Conservation (phyloP, 1,140 invertebrate species). For the Sesamia nonagrioides region DNA sequence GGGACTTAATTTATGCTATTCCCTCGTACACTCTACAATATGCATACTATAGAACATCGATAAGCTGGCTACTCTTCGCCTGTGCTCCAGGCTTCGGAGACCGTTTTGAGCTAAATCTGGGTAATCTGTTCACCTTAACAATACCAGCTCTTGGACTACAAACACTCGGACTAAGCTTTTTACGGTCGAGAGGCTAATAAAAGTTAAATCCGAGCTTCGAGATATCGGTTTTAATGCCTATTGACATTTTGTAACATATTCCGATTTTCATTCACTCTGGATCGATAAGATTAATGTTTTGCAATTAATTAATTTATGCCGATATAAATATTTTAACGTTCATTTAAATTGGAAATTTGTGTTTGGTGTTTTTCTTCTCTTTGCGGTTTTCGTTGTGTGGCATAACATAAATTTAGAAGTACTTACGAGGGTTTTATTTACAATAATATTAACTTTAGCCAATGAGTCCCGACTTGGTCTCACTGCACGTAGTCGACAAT, state of each 20-base stretch:
- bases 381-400: background rate
- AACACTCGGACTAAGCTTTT: conserved; percentile 47
- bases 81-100: too few relatives aligned
- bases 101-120: too few relatives aligned
- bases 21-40: too few relatives aligned
- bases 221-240: conserved; percentile 57
- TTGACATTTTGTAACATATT: conserved; percentile 53
- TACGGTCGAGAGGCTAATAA: conserved; percentile 51
- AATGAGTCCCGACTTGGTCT: too few relatives aligned
- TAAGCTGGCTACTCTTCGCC: too few relatives aligned
- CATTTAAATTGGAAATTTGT: conserved; percentile 12
- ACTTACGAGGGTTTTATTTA: background rate
- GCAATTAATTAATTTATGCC: conserved; percentile 45
- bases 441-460: background rate
- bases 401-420: background rate
- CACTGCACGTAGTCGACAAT: too few relatives aligned
- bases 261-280: conserved; percentile 5
- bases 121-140: too few relatives aligned
- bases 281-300: conserved; percentile 31
- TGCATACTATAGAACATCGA: too few relatives aligned
- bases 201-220: conserved; percentile 62
- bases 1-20: too few relatives aligned
- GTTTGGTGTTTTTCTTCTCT: background rate
- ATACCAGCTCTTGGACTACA: conserved; percentile 24
- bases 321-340: conserved; percentile 29